Conservation (phyloP, 2,113 vertebrate genomes). For the Clarias macrocephalus region DNA sequence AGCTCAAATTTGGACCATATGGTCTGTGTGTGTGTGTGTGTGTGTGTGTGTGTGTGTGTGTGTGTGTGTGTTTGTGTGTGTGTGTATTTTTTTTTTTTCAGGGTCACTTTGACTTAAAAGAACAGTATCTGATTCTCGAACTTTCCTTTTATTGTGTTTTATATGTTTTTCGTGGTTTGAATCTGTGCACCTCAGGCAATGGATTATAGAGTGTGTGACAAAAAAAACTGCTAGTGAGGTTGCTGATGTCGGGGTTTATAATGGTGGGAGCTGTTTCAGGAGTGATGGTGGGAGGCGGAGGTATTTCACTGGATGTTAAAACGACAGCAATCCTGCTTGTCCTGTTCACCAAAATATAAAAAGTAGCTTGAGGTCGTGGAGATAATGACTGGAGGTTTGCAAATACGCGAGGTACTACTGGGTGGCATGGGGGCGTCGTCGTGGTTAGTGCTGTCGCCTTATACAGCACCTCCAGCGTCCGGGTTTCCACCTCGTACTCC, state of each 20-base stretch:
- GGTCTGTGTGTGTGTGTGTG: background rate
- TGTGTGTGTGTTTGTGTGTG: too few species aligned
- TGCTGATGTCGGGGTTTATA: background rate
- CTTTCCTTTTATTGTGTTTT: background rate
- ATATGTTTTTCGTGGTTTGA: background rate
- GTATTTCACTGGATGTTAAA: background rate
- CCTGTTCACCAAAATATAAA: background rate
- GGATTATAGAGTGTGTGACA: background rate
- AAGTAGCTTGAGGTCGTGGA: background rate
- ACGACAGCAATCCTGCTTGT: background rate
- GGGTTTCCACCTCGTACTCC: too few species aligned
- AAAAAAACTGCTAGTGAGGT: background rate
- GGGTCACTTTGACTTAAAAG: background rate
- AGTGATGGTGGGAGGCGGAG: background rate
- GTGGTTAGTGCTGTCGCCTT: too few species aligned
- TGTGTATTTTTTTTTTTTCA: conserved; percentile 6
- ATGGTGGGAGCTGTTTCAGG: background rate
- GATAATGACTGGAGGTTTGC: background rate
- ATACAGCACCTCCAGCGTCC: too few species aligned
- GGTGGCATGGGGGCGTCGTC: too few species aligned
- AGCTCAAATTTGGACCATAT: conserved; percentile 15
- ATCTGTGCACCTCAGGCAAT: background rate
- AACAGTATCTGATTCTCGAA: background rate
- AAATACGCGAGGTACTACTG: background rate
- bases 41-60: background rate